phyloP scores from a whole-genome alignment of 2,888 invertebrate species.

The Volucella zonaria region DNA sequence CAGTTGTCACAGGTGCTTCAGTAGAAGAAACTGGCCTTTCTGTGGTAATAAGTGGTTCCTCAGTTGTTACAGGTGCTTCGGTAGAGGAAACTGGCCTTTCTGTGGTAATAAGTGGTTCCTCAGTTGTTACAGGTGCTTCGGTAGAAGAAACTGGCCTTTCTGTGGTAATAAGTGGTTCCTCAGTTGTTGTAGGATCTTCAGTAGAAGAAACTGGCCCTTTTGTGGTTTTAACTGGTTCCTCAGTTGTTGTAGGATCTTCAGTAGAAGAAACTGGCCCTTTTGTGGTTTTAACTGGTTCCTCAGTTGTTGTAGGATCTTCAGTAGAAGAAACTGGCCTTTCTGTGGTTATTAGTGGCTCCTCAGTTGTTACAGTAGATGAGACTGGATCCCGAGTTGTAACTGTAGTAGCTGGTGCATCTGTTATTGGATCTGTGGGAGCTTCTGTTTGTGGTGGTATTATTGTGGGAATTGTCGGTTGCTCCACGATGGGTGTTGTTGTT shows the following conservation, averaged over 20 bases:
- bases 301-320: conserved; percentile 10
- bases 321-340: conserved; percentile 9
- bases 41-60: conserved; percentile 23
- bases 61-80: conserved; percentile 23
- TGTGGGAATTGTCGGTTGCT: too few species aligned
- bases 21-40: neutral
- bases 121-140: neutral
- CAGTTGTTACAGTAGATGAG: neutral
- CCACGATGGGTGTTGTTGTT: conserved; percentile 7
- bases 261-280: neutral
- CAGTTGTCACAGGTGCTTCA: conserved; percentile 3
- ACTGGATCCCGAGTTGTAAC: neutral
- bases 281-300: conserved; percentile 22
- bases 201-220: neutral
- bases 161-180: neutral
- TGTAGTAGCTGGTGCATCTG: conserved; percentile 19
- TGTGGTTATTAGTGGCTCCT: conserved; percentile 31
- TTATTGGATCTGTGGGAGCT: conserved; percentile 16
- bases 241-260: neutral
- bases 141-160: neutral
- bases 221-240: neutral
- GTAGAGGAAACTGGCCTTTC: conserved; percentile 3
- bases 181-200: neutral
- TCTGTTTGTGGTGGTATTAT: neutral
- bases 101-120: conserved; percentile 16